phyloP scores from a whole-genome alignment of 2,113 vertebrate genomes.

The Corydoras sp. region DNA sequence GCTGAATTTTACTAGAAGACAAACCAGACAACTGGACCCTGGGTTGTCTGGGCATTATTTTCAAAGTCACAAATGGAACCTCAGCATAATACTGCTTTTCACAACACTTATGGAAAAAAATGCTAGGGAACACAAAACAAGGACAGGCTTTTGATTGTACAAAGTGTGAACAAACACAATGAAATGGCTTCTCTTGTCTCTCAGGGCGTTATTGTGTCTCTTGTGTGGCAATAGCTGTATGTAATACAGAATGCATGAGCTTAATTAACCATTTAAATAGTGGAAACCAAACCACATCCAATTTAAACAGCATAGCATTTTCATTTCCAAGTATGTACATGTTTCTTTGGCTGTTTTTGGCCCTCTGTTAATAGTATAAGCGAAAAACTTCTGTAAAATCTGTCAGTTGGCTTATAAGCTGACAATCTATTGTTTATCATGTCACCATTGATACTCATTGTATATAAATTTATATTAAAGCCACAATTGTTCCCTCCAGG shows the following conservation, averaged over 20 bases:
- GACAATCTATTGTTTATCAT: too few relatives aligned
- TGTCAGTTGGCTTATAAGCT: too few relatives aligned
- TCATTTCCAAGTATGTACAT: neutral
- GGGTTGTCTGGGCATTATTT: conserved; percentile 20
- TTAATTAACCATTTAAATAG: too few relatives aligned
- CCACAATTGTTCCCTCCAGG: too few relatives aligned
- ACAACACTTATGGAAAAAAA: neutral
- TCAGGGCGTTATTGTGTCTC: neutral
- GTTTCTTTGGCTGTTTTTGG: conserved; percentile 6
- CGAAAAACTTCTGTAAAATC: too few relatives aligned
- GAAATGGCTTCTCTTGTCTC: neutral
- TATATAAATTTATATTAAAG: too few relatives aligned
- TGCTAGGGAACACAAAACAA: neutral
- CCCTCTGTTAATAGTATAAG: too few relatives aligned
- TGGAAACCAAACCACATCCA: too few relatives aligned
- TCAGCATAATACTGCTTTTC: conserved; percentile 7
- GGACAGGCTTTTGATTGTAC: conserved; percentile 35
- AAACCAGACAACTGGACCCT: conserved; percentile 42
- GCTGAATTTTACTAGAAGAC: conserved; percentile 53
- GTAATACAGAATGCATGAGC: too few relatives aligned
- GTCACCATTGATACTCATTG: too few relatives aligned
- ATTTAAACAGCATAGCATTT: too few relatives aligned
- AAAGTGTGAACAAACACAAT: conserved; percentile 40
- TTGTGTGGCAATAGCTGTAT: too few relatives aligned
- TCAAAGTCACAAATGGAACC: conserved; percentile 52